Conservation (phyloP, 1,140 invertebrate genomes). For the Pseudomyrmex concolor region DNA sequence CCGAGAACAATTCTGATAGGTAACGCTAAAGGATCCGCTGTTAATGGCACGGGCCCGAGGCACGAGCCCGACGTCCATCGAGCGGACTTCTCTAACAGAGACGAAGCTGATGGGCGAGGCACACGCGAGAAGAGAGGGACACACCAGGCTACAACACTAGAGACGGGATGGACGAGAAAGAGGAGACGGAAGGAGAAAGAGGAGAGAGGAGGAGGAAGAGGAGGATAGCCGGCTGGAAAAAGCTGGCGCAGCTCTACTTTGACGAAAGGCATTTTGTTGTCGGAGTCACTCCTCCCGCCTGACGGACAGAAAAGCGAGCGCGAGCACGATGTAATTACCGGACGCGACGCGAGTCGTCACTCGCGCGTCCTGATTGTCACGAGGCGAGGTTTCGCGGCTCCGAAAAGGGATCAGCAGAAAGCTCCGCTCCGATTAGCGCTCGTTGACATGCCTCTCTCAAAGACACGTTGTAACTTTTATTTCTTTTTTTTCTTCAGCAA, state of each 20-base stretch:
- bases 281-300: constrained; percentile 67
- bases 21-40: constrained; percentile 54
- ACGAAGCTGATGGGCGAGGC: constrained; percentile 19
- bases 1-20: constrained; percentile 12
- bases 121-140: not conserved
- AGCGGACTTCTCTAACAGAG: constrained; percentile 47
- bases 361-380: constrained; percentile 35
- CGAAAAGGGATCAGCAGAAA: constrained; percentile 54
- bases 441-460: constrained; percentile 56
- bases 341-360: constrained; percentile 58
- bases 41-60: constrained; percentile 63
- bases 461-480: constrained; percentile 24
- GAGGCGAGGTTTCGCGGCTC: constrained; percentile 51
- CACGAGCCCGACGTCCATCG: constrained; percentile 64
- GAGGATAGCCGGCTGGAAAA: constrained; percentile 60
- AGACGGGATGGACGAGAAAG: constrained; percentile 14
- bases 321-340: constrained; percentile 74
- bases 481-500: constrained; percentile 20
- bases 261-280: constrained; percentile 73
- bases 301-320: constrained; percentile 69
- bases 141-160: constrained; percentile 22
- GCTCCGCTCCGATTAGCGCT: constrained; percentile 44
- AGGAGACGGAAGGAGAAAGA: constrained; percentile 11
- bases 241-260: constrained; percentile 67
- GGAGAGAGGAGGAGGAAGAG: not conserved